Percentiles rank a stretch among this genome's conserved stretches.
phyloP scores from a whole-genome alignment of 2,113 vertebrate genomes.

The Seriola quinqueradiata region DNA sequence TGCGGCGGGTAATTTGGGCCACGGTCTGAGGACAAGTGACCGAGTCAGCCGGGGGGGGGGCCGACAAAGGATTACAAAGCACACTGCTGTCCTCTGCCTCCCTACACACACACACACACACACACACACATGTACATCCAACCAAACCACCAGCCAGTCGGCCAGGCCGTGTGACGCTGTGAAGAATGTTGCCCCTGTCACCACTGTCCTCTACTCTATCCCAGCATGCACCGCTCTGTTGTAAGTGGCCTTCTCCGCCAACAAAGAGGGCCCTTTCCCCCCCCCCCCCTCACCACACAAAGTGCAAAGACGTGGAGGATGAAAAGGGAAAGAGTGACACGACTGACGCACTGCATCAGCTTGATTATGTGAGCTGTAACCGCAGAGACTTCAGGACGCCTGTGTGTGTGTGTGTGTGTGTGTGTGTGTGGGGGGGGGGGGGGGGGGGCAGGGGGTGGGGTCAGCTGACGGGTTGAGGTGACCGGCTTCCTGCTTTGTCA shows the following conservation, averaged over 20 bases:
- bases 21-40: conserved; percentile 54
- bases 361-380: conserved; percentile 11
- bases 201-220: neutral
- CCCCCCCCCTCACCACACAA: neutral
- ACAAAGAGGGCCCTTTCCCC: conserved; percentile 48
- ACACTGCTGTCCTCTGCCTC: conserved; percentile 42
- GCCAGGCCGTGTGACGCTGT: neutral
- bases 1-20: conserved; percentile 60
- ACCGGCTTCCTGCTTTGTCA: neutral
- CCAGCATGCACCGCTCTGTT: conserved; percentile 44
- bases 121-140: neutral
- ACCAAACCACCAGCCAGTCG: neutral
- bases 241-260: conserved; percentile 48
- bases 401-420: neutral
- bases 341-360: conserved; percentile 21
- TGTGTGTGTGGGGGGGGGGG: neutral
- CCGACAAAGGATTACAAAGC: conserved; percentile 67
- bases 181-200: conserved; percentile 53
- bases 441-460: neutral
- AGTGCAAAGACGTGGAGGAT: conserved; percentile 28
- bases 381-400: neutral
- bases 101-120: neutral
- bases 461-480: conserved; percentile 31
- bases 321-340: conserved; percentile 18
- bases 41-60: conserved; percentile 21